A percentile compares a stretch with the other conserved stretches of the same genome.
phyloP scores from a whole-genome alignment of 2,797 vertebrate genomes.

The Lacerta agilis region DNA sequence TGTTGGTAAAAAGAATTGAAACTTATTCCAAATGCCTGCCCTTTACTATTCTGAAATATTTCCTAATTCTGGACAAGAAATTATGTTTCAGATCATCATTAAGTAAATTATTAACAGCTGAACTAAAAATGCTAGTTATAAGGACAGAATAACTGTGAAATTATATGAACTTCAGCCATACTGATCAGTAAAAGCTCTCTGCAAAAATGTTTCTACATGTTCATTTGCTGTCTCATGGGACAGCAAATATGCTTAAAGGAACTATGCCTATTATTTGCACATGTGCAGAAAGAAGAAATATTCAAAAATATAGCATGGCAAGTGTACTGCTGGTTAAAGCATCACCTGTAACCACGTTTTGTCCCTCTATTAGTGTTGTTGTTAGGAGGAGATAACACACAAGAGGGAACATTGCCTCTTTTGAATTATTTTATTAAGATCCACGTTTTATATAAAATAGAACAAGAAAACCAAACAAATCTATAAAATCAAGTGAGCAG shows the following conservation, averaged over 20 bases:
- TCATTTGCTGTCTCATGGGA: not conserved
- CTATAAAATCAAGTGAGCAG: slow-evolving; percentile 71
- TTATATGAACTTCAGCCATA: not conserved
- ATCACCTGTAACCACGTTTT: slow-evolving; percentile 39
- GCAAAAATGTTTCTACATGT: slow-evolving; percentile 6
- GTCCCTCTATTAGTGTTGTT: slow-evolving; percentile 29
- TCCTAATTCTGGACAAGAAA: slow-evolving; percentile 48
- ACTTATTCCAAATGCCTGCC: slow-evolving; percentile 39
- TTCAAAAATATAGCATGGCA: slow-evolving; percentile 7
- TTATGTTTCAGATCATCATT: not conserved
- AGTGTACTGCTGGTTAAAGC: slow-evolving; percentile 18
- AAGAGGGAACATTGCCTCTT: slow-evolving; percentile 74
- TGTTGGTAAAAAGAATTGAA: slow-evolving; percentile 19
- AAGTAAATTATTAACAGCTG: slow-evolving; percentile 15
- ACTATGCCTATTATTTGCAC: not conserved
- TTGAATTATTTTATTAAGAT: slow-evolving; percentile 79
- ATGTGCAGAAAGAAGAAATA: not conserved
- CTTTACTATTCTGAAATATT: slow-evolving; percentile 32
- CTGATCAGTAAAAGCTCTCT: not conserved
- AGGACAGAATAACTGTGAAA: slow-evolving; percentile 6
- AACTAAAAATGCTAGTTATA: slow-evolving; percentile 25
- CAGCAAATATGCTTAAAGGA: slow-evolving; percentile 29
- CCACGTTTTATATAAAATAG: slow-evolving; percentile 80
- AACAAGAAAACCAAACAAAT: slow-evolving; percentile 75
- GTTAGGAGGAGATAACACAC: slow-evolving; percentile 69